Evolutionary conservation across 1,140 invertebrate species (phyloP).

Genomic region (Chrysomallon squamiferum): DNA sequence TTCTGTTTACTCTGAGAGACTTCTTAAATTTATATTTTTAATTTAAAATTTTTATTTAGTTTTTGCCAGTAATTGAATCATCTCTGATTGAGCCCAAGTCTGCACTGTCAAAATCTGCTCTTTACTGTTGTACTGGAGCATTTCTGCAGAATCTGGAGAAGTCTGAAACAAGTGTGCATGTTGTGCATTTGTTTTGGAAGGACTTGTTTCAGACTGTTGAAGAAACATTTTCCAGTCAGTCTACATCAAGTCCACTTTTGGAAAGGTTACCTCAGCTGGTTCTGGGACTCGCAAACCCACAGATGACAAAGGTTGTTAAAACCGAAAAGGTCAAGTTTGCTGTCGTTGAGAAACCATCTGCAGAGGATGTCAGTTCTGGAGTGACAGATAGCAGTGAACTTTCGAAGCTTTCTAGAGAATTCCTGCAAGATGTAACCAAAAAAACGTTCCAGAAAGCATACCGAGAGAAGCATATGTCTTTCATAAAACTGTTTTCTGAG

Average conservation of each 20-base stretch:
- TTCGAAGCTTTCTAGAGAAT: conserved; percentile 5
- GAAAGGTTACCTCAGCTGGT: not conserved
- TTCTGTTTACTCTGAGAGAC: no score
- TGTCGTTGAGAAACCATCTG: not conserved
- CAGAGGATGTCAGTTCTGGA: no score
- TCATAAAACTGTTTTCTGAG: no score
- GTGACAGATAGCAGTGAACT: not conserved
- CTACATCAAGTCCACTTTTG: not conserved
- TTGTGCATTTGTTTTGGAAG: conserved; percentile 26
- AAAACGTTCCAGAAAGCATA: not conserved
- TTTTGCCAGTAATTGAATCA: conserved; percentile 44
- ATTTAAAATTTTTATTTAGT: conserved; percentile 41
- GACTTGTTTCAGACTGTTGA: conserved; percentile 25
- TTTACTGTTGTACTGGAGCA: conserved; percentile 35
- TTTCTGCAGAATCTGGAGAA: conserved; percentile 28
- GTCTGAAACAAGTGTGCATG: conserved; percentile 5
- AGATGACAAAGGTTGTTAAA: not conserved
- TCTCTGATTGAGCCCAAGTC: conserved; percentile 43
- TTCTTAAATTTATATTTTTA: no score
- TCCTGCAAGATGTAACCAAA: conserved; percentile 1
- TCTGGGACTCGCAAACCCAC: not conserved
- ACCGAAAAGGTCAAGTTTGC: conserved; percentile 10
- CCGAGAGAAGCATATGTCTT: no score
- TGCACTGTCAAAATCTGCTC: conserved; percentile 34
- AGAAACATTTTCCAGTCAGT: conserved; percentile 12